These are phyloP conservation scores for Cephalotes varians DNA, from an alignment of 2,888 invertebrate species.

Conservation along the genomic window DNA sequence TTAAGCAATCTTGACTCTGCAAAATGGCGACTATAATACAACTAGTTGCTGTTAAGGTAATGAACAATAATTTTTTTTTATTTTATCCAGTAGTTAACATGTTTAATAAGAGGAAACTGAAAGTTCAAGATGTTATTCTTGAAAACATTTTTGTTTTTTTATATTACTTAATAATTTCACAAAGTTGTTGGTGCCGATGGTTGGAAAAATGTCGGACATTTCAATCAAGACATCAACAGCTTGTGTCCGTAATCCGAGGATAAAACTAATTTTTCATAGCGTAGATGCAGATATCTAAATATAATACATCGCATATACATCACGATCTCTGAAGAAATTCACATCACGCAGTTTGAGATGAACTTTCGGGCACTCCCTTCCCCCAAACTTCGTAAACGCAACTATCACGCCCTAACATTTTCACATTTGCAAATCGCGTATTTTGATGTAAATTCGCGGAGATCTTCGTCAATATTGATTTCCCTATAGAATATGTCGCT, in stretches of 20 bases:
- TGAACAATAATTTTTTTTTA: not conserved
- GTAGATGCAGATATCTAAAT: not conserved
- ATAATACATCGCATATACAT: not conserved
- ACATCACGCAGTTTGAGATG: not conserved
- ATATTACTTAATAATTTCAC: not conserved
- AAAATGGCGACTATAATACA: not conserved
- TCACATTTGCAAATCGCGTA: not conserved
- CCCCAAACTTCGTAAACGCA: not conserved
- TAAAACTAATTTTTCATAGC: not conserved
- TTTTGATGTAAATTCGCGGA: not conserved
- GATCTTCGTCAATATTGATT: not conserved
- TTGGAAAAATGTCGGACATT: not conserved
- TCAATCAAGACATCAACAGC: not conserved
- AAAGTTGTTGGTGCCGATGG: not conserved
- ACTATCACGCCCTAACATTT: not conserved
- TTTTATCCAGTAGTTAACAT: not conserved
- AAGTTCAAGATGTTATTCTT: not conserved
- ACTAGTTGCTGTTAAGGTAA: not conserved
- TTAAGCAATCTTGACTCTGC: conserved; percentile 6
- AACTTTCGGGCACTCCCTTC: not conserved
- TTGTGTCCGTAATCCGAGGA: not conserved
- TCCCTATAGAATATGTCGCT: not conserved
- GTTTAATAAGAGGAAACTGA: not conserved
- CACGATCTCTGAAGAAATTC: not conserved
- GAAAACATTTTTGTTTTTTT: not conserved